These are phyloP conservation scores for Ellobium chinense DNA, from an alignment of 2,888 invertebrate genomes.

Conservation along the genomic window DNA sequence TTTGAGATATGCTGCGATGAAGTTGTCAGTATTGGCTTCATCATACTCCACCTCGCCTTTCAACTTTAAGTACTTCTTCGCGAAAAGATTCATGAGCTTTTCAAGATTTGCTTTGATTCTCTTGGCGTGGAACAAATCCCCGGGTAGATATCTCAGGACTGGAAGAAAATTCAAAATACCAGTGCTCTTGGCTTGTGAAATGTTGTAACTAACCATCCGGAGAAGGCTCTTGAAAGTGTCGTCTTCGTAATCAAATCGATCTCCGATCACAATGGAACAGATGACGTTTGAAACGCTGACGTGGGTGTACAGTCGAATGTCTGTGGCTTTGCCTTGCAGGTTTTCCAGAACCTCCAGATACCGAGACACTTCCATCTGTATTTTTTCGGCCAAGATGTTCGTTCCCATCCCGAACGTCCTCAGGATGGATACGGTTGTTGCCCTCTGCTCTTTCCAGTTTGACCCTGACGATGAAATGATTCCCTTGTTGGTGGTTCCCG, in stretches of 20 bases:
- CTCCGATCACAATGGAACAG: conserved; percentile 14
- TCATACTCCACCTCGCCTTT: background rate
- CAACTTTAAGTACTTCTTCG: background rate
- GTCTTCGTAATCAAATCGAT: conserved; percentile 11
- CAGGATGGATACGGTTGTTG: background rate
- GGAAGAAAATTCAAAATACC: background rate
- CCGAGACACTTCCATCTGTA: background rate
- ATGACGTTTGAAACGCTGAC: background rate
- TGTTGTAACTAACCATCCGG: no score
- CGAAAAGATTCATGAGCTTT: no score
- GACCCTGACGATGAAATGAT: background rate
- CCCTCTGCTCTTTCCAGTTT: conserved; percentile 15
- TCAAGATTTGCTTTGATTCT: background rate
- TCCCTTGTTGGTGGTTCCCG: background rate
- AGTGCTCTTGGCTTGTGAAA: no score
- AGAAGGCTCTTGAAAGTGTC: no score
- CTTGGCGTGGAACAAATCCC: conserved; percentile 11
- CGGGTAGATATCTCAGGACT: background rate
- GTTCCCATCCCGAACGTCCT: conserved; percentile 14
- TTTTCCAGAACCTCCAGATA: background rate
- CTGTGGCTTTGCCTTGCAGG: background rate
- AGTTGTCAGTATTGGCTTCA: background rate
- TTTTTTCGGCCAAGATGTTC: conserved; percentile 19
- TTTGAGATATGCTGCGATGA: conserved; percentile 1
- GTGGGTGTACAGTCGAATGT: background rate